Percentiles rank a stretch among this genome's conserved stretches.
Conservation (phyloP, 2,888 invertebrate species). For the Rhogogaster chlorosoma region DNA sequence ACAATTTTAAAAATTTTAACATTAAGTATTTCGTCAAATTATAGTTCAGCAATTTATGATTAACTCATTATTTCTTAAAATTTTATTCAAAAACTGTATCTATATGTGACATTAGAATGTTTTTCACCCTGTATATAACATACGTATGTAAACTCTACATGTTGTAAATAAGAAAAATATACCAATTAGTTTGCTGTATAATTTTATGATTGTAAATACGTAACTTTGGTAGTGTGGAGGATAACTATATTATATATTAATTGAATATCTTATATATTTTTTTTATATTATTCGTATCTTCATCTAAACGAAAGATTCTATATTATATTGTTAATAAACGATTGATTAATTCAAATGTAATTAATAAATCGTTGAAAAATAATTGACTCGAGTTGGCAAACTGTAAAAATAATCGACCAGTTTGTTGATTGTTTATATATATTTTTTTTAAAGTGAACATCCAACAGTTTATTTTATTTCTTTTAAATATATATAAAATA, state of each 20-base stretch:
- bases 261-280: not conserved
- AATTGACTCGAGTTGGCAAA: conserved; percentile 25
- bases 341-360: not conserved
- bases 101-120: conserved; percentile 1
- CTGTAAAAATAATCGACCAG: conserved; percentile 39
- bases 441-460: conserved; percentile 59
- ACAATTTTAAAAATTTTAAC: not conserved
- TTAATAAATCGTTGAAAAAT: conserved; percentile 23
- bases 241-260: not conserved
- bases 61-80: not conserved
- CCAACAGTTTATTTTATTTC: conserved; percentile 67
- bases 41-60: not conserved
- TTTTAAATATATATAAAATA: conserved; percentile 70
- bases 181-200: conserved; percentile 64
- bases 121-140: conserved; percentile 36
- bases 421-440: not conserved
- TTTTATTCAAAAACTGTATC: not conserved
- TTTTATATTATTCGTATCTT: not conserved
- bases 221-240: conserved; percentile 71
- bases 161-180: not conserved
- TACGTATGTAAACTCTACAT: conserved; percentile 9
- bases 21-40: conserved; percentile 16
- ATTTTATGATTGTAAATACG: conserved; percentile 67
- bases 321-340: not conserved
- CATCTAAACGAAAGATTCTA: not conserved